Conservation (phyloP, 2,113 vertebrate species). For the Onychostruthus taczanowskii region DNA sequence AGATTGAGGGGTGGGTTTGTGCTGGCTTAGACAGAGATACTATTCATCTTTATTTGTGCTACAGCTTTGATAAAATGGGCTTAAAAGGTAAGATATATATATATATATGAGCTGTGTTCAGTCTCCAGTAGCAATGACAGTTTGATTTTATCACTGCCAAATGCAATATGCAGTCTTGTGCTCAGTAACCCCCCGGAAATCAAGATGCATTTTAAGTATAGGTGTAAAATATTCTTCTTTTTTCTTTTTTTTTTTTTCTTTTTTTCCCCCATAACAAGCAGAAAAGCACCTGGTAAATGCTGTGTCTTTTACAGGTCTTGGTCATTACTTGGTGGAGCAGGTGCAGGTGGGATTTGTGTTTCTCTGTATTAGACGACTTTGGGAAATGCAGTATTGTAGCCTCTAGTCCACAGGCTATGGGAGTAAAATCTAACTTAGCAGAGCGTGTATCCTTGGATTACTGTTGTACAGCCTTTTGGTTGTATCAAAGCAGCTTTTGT, state of each 20-base stretch:
- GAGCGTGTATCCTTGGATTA: neutral
- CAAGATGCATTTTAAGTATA: neutral
- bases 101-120: neutral
- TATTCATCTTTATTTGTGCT: constrained; percentile 69
- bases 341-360: neutral
- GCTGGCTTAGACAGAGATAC: constrained; percentile 23
- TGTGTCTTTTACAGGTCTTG: neutral
- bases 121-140: neutral
- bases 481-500: neutral
- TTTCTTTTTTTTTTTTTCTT: too few species aligned
- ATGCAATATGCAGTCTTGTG: neutral
- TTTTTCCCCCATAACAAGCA: neutral
- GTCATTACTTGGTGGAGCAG: neutral
- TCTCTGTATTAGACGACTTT: neutral
- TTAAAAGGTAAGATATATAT: constrained; percentile 38
- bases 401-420: neutral
- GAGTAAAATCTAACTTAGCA: neutral
- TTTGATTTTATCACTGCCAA: constrained; percentile 27
- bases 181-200: neutral
- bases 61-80: neutral
- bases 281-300: neutral
- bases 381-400: neutral
- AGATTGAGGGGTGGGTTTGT: constrained; percentile 35
- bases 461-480: neutral
- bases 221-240: neutral